These are phyloP conservation scores for Gnathonemus longibarbis DNA, from an alignment of 2,113 vertebrate genomes.

Conservation along the genomic window DNA sequence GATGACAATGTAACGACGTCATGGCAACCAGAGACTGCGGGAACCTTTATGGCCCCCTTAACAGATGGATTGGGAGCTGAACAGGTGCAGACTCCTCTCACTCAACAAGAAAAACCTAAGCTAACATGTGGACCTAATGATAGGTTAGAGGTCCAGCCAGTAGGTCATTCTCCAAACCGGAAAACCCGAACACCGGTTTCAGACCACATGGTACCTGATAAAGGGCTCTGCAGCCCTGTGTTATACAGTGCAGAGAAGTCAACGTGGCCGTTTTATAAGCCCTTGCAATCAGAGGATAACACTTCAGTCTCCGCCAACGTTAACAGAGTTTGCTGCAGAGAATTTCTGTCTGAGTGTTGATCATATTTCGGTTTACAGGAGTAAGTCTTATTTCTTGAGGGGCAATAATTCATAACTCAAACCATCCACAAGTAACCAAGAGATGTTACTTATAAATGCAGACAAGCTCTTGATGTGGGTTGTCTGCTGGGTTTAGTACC, in stretches of 20 bases:
- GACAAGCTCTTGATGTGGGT: slow-evolving; percentile 30
- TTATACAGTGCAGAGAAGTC: slow-evolving; percentile 38
- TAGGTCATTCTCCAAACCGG: slow-evolving; percentile 16
- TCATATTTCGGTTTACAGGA: slow-evolving; percentile 46
- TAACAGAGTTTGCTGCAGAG: slow-evolving; percentile 41
- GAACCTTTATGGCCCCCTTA: slow-evolving; percentile 39
- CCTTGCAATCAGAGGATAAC: slow-evolving; percentile 52
- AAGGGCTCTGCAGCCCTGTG: slow-evolving; percentile 34
- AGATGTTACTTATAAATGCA: slow-evolving; percentile 37
- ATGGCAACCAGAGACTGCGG: slow-evolving; percentile 46
- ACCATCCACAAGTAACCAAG: slow-evolving; percentile 36
- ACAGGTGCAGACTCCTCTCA: slow-evolving; percentile 34
- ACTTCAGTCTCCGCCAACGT: slow-evolving; percentile 40
- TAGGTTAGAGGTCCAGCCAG: slow-evolving; percentile 20
- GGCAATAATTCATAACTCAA: slow-evolving; percentile 30
- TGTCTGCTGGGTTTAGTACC: slow-evolving; percentile 37
- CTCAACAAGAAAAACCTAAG: slow-evolving; percentile 4
- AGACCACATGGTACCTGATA: slow-evolving; percentile 24
- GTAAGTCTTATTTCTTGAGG: slow-evolving; percentile 35
- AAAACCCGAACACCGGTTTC: slow-evolving; percentile 31
- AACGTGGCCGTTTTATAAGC: slow-evolving; percentile 54
- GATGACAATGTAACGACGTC: slow-evolving; percentile 40
- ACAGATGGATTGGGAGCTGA: slow-evolving; percentile 34
- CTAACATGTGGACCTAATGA: slow-evolving; percentile 15
- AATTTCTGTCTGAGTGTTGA: slow-evolving; percentile 32